Evolutionary conservation across 2,113 vertebrate species (phyloP).

Genomic region (Microcebus tavaratra): DNA sequence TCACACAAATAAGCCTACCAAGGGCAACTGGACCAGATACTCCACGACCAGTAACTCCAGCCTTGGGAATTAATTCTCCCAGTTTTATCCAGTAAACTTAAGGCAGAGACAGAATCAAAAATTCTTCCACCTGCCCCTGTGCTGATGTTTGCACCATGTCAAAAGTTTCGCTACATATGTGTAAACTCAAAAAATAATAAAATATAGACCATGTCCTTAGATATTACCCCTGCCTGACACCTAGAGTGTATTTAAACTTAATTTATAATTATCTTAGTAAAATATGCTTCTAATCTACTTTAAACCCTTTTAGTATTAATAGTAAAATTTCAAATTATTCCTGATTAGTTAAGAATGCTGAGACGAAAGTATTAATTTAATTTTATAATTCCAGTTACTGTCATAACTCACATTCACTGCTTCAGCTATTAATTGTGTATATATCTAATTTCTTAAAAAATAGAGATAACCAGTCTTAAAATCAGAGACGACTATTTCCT

Average conservation of each 20-base stretch:
- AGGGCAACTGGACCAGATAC: not conserved
- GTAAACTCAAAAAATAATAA: not conserved
- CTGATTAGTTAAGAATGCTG: not conserved
- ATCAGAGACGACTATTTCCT: not conserved
- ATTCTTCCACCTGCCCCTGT: not conserved
- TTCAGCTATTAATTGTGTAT: slow-evolving; percentile 24
- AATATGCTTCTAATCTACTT: not conserved
- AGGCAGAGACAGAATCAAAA: not conserved
- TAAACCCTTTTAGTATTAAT: not conserved
- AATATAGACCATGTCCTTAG: not conserved
- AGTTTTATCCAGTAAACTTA: not conserved
- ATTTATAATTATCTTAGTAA: slow-evolving; percentile 37
- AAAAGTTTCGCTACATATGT: not conserved
- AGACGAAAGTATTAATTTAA: not conserved
- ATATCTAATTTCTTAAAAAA: slow-evolving; percentile 13
- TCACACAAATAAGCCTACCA: not conserved
- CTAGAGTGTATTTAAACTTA: not conserved
- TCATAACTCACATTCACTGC: not conserved
- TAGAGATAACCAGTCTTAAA: not conserved
- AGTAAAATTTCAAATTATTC: slow-evolving; percentile 20
- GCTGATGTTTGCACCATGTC: not conserved
- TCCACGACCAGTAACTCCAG: not conserved
- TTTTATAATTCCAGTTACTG: not conserved
- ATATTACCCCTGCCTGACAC: not conserved
- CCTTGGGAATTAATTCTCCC: not conserved